phyloP scores from a whole-genome alignment of 2,113 vertebrate species.

The Nicator chloris region DNA sequence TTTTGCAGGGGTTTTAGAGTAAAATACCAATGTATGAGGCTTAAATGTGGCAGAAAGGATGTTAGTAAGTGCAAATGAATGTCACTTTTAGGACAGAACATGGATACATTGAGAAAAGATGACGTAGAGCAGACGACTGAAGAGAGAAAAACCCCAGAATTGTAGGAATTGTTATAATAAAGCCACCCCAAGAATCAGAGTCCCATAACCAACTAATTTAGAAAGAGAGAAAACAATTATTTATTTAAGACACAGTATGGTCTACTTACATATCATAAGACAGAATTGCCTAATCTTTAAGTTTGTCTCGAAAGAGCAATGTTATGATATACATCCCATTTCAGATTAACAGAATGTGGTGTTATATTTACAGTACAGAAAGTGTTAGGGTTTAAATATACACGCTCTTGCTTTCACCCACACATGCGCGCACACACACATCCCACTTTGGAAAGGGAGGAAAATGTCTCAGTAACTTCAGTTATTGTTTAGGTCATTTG shows the following conservation, averaged over 20 bases:
- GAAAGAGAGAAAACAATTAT: slow-evolving; percentile 72
- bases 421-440: background rate
- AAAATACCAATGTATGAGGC: background rate
- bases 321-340: slow-evolving; percentile 71
- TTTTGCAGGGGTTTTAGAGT: background rate
- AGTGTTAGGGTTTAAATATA: slow-evolving; percentile 29
- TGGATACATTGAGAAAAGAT: slow-evolving; percentile 58
- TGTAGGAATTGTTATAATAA: background rate
- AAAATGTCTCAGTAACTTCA: background rate
- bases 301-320: slow-evolving; percentile 70
- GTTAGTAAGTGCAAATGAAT: slow-evolving; percentile 68
- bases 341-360: slow-evolving; percentile 68
- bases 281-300: slow-evolving; percentile 70
- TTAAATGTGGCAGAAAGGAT: slow-evolving; percentile 42
- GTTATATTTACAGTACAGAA: slow-evolving; percentile 66
- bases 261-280: slow-evolving; percentile 74
- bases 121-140: slow-evolving; percentile 41
- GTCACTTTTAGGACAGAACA: slow-evolving; percentile 61
- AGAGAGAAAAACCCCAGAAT: slow-evolving; percentile 1
- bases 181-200: slow-evolving; percentile 65
- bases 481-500: background rate
- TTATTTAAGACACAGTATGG: slow-evolving; percentile 76
- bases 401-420: slow-evolving; percentile 41
- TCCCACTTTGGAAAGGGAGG: slow-evolving; percentile 11
- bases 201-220: slow-evolving; percentile 67